Conservation (phyloP, 1,140 invertebrate species). For the Belonocnema kinseyi region DNA sequence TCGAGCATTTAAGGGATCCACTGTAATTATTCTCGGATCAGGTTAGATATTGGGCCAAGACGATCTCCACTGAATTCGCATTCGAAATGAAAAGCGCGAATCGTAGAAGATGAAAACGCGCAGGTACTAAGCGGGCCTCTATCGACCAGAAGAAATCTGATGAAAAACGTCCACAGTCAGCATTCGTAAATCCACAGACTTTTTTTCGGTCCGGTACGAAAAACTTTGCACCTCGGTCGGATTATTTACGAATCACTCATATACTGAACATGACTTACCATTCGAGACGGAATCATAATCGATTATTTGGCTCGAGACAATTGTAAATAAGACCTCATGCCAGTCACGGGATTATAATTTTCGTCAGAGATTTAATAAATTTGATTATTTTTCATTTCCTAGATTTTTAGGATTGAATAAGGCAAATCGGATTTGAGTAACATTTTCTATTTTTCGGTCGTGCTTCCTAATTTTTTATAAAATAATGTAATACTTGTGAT, state of each 20-base stretch:
- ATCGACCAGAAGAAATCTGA: not conserved
- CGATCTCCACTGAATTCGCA: constrained; percentile 37
- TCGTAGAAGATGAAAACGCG: not conserved
- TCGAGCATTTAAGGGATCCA: constrained; percentile 11
- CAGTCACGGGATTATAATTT: not conserved
- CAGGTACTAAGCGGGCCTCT: not conserved
- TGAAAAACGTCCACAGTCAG: constrained; percentile 13
- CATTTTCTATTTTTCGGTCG: no score
- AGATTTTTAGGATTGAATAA: no score
- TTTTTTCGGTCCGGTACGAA: not conserved
- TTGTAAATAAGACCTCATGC: not conserved
- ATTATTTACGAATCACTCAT: constrained; percentile 5
- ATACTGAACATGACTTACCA: no score
- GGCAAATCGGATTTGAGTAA: no score
- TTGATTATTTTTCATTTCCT: not conserved
- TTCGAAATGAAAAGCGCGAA: constrained; percentile 50
- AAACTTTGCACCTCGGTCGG: constrained; percentile 17
- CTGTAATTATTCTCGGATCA: constrained; percentile 13
- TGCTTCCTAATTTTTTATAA: no score
- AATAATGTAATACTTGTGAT: no score
- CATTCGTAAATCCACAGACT: not conserved
- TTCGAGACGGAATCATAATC: not conserved
- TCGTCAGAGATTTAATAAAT: not conserved
- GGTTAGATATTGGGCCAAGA: constrained; percentile 1
- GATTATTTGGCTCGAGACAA: not conserved